phyloP scores from a whole-genome alignment of 1,140 invertebrate species.

The Branchinecta lindahli region DNA sequence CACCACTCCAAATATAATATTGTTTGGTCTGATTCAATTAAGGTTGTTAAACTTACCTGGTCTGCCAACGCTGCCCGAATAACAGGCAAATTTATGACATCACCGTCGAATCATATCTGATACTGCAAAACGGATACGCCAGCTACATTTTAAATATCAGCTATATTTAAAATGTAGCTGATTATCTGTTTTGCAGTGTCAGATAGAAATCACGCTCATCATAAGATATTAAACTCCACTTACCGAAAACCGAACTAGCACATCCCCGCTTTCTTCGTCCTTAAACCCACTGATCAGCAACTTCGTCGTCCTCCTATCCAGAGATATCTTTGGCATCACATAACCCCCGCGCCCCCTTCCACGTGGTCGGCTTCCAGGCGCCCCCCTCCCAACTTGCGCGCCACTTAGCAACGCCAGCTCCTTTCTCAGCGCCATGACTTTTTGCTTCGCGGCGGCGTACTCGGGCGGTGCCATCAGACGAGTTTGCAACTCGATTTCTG shows the following conservation, averaged over 20 bases:
- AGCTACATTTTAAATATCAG: too few species aligned
- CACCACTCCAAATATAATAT: too few species aligned
- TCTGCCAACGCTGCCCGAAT: too few species aligned
- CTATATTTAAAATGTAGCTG: too few species aligned
- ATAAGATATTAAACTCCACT: conserved; percentile 24
- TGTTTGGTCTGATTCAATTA: too few species aligned
- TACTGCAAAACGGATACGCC: too few species aligned
- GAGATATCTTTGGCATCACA: conserved; percentile 38
- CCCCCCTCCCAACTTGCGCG: conserved; percentile 14
- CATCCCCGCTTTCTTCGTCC: conserved; percentile 47
- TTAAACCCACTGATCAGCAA: conserved; percentile 61
- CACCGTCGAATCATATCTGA: too few species aligned
- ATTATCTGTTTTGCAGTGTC: too few species aligned
- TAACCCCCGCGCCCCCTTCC: conserved; percentile 19
- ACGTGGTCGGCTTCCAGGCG: conserved; percentile 19
- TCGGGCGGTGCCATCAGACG: conserved; percentile 8
- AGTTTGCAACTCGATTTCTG: conserved; percentile 16
- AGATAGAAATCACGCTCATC: too few species aligned
- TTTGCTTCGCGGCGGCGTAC: conserved; percentile 14
- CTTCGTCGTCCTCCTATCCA: conserved; percentile 64
- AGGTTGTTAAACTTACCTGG: too few species aligned
- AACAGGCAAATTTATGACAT: too few species aligned
- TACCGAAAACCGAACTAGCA: conserved; percentile 55
- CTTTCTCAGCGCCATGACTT: background rate
- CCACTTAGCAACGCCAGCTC: conserved; percentile 12